Evolutionary conservation across 2,113 vertebrate genomes (phyloP).

Genomic region (Otis tarda): DNA sequence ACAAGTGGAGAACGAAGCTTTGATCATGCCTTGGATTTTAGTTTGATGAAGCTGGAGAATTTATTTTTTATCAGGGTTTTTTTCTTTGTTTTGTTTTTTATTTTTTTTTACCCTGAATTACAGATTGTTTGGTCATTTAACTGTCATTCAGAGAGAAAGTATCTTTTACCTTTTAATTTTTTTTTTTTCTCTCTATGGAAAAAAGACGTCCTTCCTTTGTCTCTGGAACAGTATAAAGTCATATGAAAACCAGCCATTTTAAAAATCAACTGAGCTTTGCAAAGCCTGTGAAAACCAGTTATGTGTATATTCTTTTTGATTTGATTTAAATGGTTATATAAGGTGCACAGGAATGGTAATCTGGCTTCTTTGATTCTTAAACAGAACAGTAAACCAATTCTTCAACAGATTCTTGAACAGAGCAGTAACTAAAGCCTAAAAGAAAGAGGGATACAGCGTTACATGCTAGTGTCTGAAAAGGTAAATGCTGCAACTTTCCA

Average conservation of each 20-base stretch:
- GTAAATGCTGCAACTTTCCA: neutral
- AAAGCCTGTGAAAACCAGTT: neutral
- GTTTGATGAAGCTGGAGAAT: neutral
- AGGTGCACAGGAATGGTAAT: neutral
- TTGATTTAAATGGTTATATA: neutral
- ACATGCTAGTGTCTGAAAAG: neutral
- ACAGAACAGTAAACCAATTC: neutral
- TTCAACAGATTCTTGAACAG: neutral
- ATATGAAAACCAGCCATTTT: neutral
- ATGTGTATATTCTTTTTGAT: neutral
- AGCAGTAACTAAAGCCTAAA: neutral
- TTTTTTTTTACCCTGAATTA: neutral
- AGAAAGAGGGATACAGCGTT: neutral
- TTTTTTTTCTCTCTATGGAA: neutral
- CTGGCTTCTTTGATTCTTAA: neutral
- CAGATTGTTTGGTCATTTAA: neutral
- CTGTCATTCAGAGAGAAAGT: neutral
- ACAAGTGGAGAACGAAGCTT: neutral
- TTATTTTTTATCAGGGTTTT: neutral
- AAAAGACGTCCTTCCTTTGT: neutral
- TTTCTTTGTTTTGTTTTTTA: neutral
- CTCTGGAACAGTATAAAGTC: neutral
- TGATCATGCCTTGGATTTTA: neutral
- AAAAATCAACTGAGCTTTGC: slow-evolving; percentile 4
- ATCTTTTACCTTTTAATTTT: neutral